Base-by-base conservation (phyloP, 2,888 invertebrate genomes). In the Eudasyphora cyanicolor region DNA sequence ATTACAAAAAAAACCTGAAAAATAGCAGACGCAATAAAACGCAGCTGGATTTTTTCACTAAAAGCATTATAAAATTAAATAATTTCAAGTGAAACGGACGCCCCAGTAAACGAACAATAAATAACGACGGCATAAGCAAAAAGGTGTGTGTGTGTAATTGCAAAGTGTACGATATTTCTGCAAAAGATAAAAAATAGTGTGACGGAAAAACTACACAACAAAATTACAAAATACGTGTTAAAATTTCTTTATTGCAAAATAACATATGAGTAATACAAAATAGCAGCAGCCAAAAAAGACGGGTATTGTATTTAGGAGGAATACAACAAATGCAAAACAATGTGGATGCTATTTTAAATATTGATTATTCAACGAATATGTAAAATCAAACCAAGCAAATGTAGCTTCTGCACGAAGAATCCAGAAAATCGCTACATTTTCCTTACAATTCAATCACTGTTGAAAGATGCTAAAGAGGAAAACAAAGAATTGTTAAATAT, bases 311-410 rank as follows among this genome's bases (percentile, higher is more conserved):
- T n/a, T n/a, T n/a, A n/a, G n/a, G 49, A 64, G 79, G 62, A 79
- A 74, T 57, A 79, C 57, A 60, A 42, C 4, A 35, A 78, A n/a
- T n/a, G n/a, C n/a, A 78, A 71, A 78, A 42, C n/a, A 38, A 10
- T 67, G 35, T 38, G 35, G 19, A 62, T 76, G 54, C 21, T 38
- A 64, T 60, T 21, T 57, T 24, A n/a, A 67, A 45, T 79, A 74
- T 79, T 69, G 79, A 79, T 79, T 79, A 79, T 79, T 79, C 69
- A 69, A 79, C 42, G 21, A 4, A 69, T 27, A 38, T 38, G n/a
- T n/a, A n/a, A n/a, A n/a, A n/a, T n/a, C n/a, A n/a, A n/a, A n/a
- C n/a, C n/a, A n/a, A n/a, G n/a, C n/a, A n/a, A n/a, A n/a, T n/a
- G n/a, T n/a, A n/a, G n/a, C n/a, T n/a, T n/a, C n/a, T n/a, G n/a